Evolutionary conservation across 1,140 invertebrate species (phyloP), one percentile per base, ranked within the genome.

Genomic region (Batillaria attramentaria): DNA sequence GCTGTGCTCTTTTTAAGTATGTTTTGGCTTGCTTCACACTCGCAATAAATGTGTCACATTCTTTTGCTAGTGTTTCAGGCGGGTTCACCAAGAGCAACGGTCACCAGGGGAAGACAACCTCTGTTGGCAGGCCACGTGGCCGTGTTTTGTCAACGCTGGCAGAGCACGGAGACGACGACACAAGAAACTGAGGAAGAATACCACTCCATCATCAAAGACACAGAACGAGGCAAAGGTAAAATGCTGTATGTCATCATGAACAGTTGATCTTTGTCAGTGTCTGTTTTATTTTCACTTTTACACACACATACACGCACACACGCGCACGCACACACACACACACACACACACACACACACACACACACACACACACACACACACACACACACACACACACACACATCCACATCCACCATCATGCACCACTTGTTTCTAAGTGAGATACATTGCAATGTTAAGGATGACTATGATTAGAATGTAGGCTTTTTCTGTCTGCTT

Each of bases 171-270:
- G 31, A 57, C 37, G 2, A 69, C 74, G 42, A 73, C 79, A 54
- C 79, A 79, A 37, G 84, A 81, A n/a, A 80, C 78, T 16, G 87
- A 87, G 20, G 86, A 87, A 39, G 84, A 85, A 10, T 89, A 87
- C 68, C 87, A 89, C 69, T 81, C 77, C 35, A 86, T 89, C 20
- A 89, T 88, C 37, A 87, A 88, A 66, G 81, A 89, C 78, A 87
- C 86, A 76, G 87, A 89, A 75, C 84, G 86, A 75, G 76, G 86
- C 68, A 87, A 82, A 85, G 87, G 87, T 87, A 43, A 79, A n/a
- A n/a, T n/a, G n/a, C n/a, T n/a, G n/a, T n/a, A n/a, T n/a, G 46
- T 68, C 13, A 74, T 74, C 5, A 2, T 35, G 50, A 1, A 72
- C 39, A 73, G 57, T 28, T 60, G 33, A 8, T 13, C 13, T 62